These are phyloP conservation scores for Thera obeliscata DNA, from an alignment of 2,888 invertebrate genomes.

Conservation along the genomic window DNA sequence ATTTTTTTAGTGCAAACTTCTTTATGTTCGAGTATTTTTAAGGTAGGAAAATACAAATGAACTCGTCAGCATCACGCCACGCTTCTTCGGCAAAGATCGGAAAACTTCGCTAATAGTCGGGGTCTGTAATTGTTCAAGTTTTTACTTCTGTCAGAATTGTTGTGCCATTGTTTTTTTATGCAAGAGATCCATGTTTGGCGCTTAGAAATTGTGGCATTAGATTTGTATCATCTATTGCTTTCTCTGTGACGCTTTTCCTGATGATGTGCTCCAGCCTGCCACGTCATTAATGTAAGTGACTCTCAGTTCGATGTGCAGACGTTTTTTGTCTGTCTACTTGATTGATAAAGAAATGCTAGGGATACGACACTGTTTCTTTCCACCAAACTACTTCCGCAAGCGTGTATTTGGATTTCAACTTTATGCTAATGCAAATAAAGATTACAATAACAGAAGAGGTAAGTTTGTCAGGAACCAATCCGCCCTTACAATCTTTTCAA, in stretches of 20 bases:
- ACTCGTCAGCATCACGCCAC: too few relatives aligned
- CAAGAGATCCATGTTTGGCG: too few relatives aligned
- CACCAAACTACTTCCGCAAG: conserved; percentile 20
- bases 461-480: conserved; percentile 42
- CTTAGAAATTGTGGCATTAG: too few relatives aligned
- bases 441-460: conserved; percentile 6
- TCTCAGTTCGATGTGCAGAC: conserved; percentile 75
- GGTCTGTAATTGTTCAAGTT: too few relatives aligned
- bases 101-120: too few relatives aligned
- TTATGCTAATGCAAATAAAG: conserved; percentile 19
- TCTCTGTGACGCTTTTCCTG: conserved; percentile 57
- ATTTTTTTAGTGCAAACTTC: too few relatives aligned
- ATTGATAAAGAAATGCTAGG: conserved; percentile 79
- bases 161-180: too few relatives aligned
- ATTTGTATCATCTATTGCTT: conserved; percentile 24
- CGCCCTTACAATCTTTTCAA: conserved; percentile 49
- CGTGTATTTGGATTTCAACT: conserved; percentile 9
- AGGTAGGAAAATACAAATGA: too few relatives aligned
- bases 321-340: conserved; percentile 77
- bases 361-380: conserved; percentile 66
- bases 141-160: too few relatives aligned
- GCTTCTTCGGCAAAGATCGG: too few relatives aligned
- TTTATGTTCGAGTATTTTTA: too few relatives aligned
- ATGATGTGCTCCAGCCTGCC: conserved; percentile 51
- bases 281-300: conserved; percentile 79